phyloP scores from a whole-genome alignment of 2,113 vertebrate genomes.

The Microtus ochrogaster region DNA sequence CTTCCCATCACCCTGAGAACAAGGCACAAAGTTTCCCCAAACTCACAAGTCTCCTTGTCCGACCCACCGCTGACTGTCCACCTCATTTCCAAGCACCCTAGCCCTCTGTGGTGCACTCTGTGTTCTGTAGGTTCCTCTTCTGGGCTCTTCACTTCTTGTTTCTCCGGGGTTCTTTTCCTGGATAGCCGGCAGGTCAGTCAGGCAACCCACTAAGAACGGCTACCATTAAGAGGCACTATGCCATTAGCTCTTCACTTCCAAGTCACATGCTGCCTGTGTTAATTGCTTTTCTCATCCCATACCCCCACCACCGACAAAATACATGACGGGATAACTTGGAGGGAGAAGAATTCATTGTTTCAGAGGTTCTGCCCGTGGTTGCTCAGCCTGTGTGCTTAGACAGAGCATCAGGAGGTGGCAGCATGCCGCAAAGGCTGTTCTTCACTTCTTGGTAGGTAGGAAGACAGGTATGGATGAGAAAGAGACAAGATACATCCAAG shows the following conservation, averaged over 20 bases:
- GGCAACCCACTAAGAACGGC: neutral
- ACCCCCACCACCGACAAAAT: neutral
- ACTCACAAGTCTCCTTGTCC: neutral
- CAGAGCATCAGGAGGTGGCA: neutral
- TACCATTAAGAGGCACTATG: no score
- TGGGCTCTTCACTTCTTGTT: neutral
- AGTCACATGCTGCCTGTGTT: no score
- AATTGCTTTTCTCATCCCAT: neutral
- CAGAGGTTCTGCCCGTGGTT: neutral
- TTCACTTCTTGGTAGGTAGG: neutral
- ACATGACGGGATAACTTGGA: neutral
- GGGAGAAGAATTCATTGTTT: neutral
- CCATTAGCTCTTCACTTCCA: neutral
- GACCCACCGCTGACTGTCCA: neutral
- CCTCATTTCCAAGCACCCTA: neutral
- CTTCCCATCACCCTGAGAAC: neutral
- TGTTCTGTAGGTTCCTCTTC: neutral
- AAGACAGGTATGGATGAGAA: no score
- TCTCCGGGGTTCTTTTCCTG: neutral
- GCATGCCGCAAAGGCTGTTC: no score
- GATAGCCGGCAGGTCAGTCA: neutral
- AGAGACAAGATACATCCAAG: neutral
- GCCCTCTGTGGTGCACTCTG: neutral
- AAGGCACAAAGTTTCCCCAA: neutral
- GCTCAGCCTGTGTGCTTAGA: neutral